phyloP scores from a whole-genome alignment of 2,113 vertebrate genomes.

The Paradisaea rubra region DNA sequence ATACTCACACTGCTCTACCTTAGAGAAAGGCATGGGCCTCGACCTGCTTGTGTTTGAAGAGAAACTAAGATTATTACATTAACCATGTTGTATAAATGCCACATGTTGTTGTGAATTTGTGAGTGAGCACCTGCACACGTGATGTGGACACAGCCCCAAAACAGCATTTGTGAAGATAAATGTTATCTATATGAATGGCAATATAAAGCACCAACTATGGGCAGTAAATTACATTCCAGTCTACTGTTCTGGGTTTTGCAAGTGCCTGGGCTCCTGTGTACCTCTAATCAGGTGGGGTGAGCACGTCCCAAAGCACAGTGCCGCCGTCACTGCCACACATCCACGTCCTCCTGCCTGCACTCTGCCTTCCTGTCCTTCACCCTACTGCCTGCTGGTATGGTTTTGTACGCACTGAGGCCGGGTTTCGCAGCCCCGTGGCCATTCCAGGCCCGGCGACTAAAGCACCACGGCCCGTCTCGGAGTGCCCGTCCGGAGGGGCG shows the following conservation, averaged over 20 bases:
- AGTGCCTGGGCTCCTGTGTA: not conserved
- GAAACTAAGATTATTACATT: not conserved
- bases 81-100: not conserved
- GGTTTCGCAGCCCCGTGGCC: not conserved
- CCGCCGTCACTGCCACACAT: not conserved
- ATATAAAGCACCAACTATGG: not conserved
- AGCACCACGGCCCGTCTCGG: fast-evolving
- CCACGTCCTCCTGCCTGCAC: not conserved
- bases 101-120: not conserved
- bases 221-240: not conserved
- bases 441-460: fast-evolving
- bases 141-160: not conserved
- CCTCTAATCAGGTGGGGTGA: not conserved
- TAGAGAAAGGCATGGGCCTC: not conserved
- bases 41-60: not conserved
- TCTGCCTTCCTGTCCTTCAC: not conserved
- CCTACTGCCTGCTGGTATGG: fast-evolving
- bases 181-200: not conserved
- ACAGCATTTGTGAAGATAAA: not conserved
- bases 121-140: not conserved
- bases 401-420: fast-evolving
- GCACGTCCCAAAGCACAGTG: fast-evolving
- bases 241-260: not conserved
- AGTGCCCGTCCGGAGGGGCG: not conserved
- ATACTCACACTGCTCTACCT: not conserved